Evolutionary conservation across 2,888 invertebrate genomes (phyloP), one percentile per base, ranked within the genome.

Genomic region (Agrilus cyanescens): DNA sequence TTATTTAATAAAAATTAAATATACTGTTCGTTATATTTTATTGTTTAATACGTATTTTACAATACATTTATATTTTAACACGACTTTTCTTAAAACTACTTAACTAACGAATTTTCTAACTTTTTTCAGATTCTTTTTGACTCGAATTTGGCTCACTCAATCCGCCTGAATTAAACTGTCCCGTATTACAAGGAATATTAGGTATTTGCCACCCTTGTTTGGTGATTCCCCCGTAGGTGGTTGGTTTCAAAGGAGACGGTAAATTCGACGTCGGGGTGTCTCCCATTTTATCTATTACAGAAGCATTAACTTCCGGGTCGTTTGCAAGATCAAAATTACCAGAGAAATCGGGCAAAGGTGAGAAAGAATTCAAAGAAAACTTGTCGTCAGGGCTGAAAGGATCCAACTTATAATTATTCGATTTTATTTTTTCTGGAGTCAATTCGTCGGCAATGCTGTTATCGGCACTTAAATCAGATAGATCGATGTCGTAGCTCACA

Each of bases 401-500:
- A 54, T 76, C 75, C 16, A 61, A 58, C 59, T 72, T 10, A 36
- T 58, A 58, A 48, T 56, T 59, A 2, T 57, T 55, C 0, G 60
- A 57, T 45, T 56, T 58, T 30, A 57, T 40, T 48, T 63, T 63
- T 41, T 64, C 64, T 4, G 64, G 62, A 3, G 65, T 65, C 32
- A 65, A 47, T 46, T 69, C 70, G 29, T 82, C 83, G 0, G 77
- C 76, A 16, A 75, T 67, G 50, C 82, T 82, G 55, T 82, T 82
- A 7, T 84, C 84, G 0, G 74, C 80, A 53, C 82, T 83, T 32
- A 80, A 67, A 61, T 84, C 85, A 3, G 83, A 83, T 44, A 83
- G 67, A 60, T 84, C 83, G 43, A 84, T 82, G 52, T 85, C 84
- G 50, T 85, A 85, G 59, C 83, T 83, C 12, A 85, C 76, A 54